A percentile compares a stretch with the other conserved stretches of the same genome.
phyloP scores from a whole-genome alignment of 2,888 invertebrate genomes.

The Protophormia terraenovae region DNA sequence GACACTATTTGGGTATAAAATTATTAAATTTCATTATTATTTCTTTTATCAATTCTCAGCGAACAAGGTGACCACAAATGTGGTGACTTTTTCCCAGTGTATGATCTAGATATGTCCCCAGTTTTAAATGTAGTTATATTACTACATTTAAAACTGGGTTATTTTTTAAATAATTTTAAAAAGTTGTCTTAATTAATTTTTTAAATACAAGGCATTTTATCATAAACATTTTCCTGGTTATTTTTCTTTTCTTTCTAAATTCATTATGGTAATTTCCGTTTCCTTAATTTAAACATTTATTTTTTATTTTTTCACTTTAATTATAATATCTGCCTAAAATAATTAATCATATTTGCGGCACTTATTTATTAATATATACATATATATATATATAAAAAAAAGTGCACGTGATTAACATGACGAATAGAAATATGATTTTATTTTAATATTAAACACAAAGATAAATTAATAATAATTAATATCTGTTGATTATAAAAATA shows the following conservation, averaged over 20 bases:
- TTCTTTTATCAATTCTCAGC: no score
- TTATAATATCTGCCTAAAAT: background rate
- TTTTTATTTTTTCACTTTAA: background rate
- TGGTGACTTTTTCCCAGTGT: no score
- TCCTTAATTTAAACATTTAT: conserved; percentile 25
- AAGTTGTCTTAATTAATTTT: background rate
- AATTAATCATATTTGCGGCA: conserved; percentile 17
- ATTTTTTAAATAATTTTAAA: background rate
- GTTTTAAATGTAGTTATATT: no score
- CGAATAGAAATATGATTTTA: background rate
- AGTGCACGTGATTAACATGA: conserved; percentile 20
- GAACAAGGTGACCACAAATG: no score
- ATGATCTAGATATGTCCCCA: no score
- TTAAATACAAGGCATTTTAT: no score
- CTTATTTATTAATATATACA: background rate
- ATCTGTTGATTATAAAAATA: background rate
- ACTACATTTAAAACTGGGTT: background rate
- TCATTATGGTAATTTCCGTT: conserved; percentile 42
- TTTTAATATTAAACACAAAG: background rate
- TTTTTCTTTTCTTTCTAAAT: background rate
- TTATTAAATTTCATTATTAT: no score
- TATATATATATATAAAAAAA: background rate
- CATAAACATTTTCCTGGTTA: no score
- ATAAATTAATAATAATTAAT: conserved; percentile 11
- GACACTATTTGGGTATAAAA: no score